phyloP scores from a whole-genome alignment of 2,113 vertebrate genomes.

The Gymnocephalus cernua region DNA sequence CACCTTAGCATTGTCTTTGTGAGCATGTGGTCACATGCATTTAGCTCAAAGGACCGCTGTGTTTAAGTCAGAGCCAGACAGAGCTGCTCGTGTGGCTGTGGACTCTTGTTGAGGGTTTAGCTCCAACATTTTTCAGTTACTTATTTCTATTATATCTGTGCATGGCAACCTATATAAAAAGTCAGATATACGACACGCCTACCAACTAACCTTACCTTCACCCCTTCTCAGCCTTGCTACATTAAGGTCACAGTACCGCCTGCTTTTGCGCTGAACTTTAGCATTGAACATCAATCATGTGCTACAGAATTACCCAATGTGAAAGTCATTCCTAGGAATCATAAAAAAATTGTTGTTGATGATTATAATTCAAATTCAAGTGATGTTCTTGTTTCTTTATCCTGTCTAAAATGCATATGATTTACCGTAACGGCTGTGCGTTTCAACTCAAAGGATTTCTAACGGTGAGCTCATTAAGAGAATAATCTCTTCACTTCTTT shows the following conservation, averaged over 20 bases:
- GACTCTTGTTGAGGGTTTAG: neutral
- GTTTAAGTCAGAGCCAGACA: neutral
- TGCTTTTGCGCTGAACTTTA: neutral
- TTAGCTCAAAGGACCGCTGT: neutral
- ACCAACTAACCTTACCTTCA: neutral
- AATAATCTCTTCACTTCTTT: conserved; percentile 62
- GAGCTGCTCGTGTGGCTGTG: neutral
- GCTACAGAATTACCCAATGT: neutral
- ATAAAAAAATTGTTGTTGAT: neutral
- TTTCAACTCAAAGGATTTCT: conserved; percentile 69
- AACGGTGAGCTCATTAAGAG: conserved; percentile 37
- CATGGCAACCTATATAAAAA: neutral
- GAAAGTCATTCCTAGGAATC: neutral
- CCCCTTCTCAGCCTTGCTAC: neutral
- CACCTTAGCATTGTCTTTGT: neutral
- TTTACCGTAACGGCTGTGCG: conserved; percentile 10
- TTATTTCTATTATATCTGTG: neutral
- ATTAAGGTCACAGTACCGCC: neutral
- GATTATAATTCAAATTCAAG: neutral
- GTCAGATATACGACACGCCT: neutral
- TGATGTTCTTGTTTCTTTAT: conserved; percentile 13
- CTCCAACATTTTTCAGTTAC: neutral
- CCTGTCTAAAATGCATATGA: conserved; percentile 14
- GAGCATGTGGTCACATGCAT: neutral
- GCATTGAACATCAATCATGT: neutral